These are phyloP conservation scores for Limenitis camilla DNA, from an alignment of 2,888 invertebrate species.

Conservation along the genomic window DNA sequence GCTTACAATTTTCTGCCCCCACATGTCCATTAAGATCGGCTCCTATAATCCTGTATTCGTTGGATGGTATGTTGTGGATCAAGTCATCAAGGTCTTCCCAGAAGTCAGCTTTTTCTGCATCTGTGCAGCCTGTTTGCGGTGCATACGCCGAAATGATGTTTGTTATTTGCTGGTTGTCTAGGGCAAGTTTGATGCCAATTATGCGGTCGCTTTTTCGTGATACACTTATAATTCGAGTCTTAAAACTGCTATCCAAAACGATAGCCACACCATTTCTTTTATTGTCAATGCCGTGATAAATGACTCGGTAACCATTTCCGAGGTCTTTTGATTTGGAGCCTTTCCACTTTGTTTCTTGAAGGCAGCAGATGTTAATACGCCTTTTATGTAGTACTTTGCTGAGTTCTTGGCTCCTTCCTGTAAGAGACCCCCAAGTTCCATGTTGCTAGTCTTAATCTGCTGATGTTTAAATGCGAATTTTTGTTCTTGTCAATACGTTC, in stretches of 20 bases:
- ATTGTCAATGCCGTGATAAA: too few relatives aligned
- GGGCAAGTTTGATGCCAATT: too few relatives aligned
- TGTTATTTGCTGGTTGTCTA: too few relatives aligned
- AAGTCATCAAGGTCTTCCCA: constrained; percentile 18
- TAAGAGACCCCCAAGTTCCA: background rate
- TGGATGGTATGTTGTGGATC: background rate
- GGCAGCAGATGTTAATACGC: background rate
- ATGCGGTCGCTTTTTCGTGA: too few relatives aligned
- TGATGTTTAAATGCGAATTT: background rate
- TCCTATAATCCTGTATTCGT: background rate
- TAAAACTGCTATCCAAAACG: too few relatives aligned
- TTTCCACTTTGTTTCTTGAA: background rate
- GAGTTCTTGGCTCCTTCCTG: background rate
- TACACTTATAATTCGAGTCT: too few relatives aligned
- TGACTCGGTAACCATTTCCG: constrained; percentile 1
- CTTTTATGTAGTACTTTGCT: background rate
- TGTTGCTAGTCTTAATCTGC: background rate
- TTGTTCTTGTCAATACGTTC: too few relatives aligned
- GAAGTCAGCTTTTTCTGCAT: constrained; percentile 12
- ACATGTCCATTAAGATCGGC: constrained; percentile 18
- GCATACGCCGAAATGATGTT: background rate
- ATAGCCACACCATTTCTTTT: too few relatives aligned
- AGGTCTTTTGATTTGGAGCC: background rate
- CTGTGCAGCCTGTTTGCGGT: constrained; percentile 14
- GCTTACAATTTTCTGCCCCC: background rate